phyloP scores from a whole-genome alignment of 2,113 vertebrate genomes.

The Chiloscyllium plagiosum region DNA sequence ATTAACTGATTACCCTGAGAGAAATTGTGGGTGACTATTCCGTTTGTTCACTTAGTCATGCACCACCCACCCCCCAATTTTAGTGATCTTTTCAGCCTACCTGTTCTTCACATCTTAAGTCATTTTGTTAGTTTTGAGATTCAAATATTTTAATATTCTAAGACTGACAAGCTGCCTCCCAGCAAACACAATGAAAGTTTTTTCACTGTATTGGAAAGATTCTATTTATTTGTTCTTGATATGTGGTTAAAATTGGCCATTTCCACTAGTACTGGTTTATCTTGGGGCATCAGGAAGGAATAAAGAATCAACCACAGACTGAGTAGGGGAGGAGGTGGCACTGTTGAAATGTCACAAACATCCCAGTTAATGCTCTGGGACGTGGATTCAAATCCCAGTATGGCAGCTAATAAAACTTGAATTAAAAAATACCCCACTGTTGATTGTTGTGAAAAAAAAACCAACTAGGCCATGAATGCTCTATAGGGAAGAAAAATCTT shows the following conservation, averaged over 20 bases:
- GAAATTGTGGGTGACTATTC: background rate
- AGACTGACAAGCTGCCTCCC: background rate
- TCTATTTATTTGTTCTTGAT: background rate
- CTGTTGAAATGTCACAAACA: background rate
- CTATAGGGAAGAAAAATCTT: too few species aligned
- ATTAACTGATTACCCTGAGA: background rate
- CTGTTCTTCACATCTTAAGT: background rate
- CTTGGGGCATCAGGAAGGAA: background rate
- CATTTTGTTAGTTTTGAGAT: background rate
- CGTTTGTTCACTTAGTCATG: background rate
- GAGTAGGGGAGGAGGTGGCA: background rate
- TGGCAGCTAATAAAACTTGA: too few species aligned
- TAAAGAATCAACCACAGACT: background rate
- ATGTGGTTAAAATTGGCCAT: background rate
- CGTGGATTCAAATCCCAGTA: too few species aligned
- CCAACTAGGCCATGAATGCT: too few species aligned
- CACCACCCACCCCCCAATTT: background rate
- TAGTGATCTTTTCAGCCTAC: background rate
- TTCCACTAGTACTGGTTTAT: background rate
- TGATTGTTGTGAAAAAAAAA: too few species aligned
- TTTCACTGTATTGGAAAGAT: background rate
- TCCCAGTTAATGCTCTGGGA: too few species aligned
- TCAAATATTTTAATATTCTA: background rate
- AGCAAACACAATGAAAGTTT: background rate
- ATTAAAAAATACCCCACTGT: too few species aligned